These are phyloP conservation scores for Nesoenas mayeri DNA, from an alignment of 2,113 vertebrate species.

Conservation along the genomic window DNA sequence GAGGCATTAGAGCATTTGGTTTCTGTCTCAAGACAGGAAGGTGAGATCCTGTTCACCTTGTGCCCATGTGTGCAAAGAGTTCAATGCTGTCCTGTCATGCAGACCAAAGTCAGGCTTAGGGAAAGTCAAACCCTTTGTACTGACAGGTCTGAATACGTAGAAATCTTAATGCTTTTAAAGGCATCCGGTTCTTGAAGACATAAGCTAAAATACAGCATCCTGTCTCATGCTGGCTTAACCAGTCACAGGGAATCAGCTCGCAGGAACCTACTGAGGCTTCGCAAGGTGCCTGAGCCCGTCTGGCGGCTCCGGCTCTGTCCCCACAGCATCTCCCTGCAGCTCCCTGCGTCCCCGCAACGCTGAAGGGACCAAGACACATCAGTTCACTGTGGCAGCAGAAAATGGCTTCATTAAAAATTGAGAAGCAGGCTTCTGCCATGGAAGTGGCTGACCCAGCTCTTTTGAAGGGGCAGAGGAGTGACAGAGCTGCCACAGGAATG, in stretches of 20 bases:
- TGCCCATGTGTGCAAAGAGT: background rate
- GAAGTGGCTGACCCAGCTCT: background rate
- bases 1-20: background rate
- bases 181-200: background rate
- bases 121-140: background rate
- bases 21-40: background rate
- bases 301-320: background rate
- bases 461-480: background rate
- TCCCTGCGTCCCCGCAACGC: accelerated
- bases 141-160: background rate
- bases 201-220: background rate
- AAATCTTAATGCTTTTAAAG: background rate
- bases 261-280: background rate
- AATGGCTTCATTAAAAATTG: background rate
- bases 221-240: background rate
- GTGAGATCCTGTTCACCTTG: accelerated
- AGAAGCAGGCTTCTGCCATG: background rate
- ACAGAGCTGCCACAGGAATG: background rate
- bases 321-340: too few relatives aligned
- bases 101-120: background rate
- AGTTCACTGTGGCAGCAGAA: background rate
- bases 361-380: accelerated
- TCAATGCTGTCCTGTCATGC: background rate
- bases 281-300: background rate
- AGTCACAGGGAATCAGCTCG: background rate